Conservation (phyloP, 1,140 invertebrate genomes). For the Drosophila kurseongensis region DNA sequence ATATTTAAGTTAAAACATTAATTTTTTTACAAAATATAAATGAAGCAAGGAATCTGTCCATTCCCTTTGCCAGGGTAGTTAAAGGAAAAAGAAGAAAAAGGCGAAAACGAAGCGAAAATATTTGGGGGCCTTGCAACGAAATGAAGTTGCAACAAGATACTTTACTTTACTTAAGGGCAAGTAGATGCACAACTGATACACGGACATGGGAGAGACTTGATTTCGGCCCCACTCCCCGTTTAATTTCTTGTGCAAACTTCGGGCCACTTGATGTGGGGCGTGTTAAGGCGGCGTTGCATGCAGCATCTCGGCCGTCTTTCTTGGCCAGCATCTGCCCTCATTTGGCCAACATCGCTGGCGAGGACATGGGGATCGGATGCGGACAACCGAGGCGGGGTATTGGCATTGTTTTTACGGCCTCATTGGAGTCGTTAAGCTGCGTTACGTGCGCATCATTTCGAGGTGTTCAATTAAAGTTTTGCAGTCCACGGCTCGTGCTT, state of each 20-base stretch:
- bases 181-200: conserved; percentile 81
- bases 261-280: conserved; percentile 72
- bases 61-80: conserved; percentile 13
- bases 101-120: conserved; percentile 65
- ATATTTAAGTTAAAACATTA: too few species aligned
- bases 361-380: conserved; percentile 6
- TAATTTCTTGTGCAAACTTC: conserved; percentile 83
- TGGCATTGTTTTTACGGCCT: conserved; percentile 67
- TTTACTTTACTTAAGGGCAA: conserved; percentile 83
- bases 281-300: conserved; percentile 69
- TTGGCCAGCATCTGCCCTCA: conserved; percentile 60
- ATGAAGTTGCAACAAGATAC: conserved; percentile 82
- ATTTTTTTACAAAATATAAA: not conserved
- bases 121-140: conserved; percentile 78
- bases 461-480: conserved; percentile 77
- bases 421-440: conserved; percentile 76
- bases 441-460: conserved; percentile 81
- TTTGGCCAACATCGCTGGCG: conserved; percentile 52
- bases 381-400: conserved; percentile 8
- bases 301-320: conserved; percentile 17
- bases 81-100: not conserved
- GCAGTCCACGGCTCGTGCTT: conserved; percentile 52
- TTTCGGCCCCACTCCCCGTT: conserved; percentile 53
- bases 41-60: not conserved
- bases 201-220: conserved; percentile 66